Conservation (phyloP, 2,888 invertebrate species). For the Diabrotica balteata region DNA sequence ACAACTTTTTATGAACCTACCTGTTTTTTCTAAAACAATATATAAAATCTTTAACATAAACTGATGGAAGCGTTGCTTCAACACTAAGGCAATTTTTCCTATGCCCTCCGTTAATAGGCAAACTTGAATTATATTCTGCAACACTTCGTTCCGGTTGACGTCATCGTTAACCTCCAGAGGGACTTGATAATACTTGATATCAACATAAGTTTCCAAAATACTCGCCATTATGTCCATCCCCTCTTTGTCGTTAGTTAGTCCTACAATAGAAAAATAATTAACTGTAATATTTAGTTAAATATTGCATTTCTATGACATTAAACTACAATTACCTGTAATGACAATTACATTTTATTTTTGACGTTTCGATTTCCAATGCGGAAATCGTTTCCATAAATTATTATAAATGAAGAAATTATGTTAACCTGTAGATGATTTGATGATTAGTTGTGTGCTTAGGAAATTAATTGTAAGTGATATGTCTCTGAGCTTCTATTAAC, state of each 20-base stretch:
- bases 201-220: slow-evolving; percentile 58
- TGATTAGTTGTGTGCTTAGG: too few species aligned
- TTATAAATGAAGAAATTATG: too few species aligned
- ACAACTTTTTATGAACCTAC: slow-evolving; percentile 55
- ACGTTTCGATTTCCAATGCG: too few species aligned
- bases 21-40: slow-evolving; percentile 73
- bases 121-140: slow-evolving; percentile 70
- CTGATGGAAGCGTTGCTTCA: slow-evolving; percentile 65
- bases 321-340: too few species aligned
- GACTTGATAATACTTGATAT: slow-evolving; percentile 64
- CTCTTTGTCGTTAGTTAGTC: slow-evolving; percentile 18
- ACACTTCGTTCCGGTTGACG: slow-evolving; percentile 56
- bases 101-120: slow-evolving; percentile 77
- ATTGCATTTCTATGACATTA: too few species aligned
- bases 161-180: slow-evolving; percentile 53
- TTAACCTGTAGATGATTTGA: too few species aligned
- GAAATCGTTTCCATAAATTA: too few species aligned
- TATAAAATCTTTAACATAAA: slow-evolving; percentile 73
- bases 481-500: too few species aligned
- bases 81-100: slow-evolving; percentile 67
- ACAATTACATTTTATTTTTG: too few species aligned
- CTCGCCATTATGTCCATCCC: slow-evolving; percentile 38
- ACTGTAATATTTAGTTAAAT: too few species aligned
- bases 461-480: too few species aligned
- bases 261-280: slow-evolving; percentile 15